Evolutionary conservation across 2,888 invertebrate species (phyloP).

Genomic region (Sphaerophoria taeniata): DNA sequence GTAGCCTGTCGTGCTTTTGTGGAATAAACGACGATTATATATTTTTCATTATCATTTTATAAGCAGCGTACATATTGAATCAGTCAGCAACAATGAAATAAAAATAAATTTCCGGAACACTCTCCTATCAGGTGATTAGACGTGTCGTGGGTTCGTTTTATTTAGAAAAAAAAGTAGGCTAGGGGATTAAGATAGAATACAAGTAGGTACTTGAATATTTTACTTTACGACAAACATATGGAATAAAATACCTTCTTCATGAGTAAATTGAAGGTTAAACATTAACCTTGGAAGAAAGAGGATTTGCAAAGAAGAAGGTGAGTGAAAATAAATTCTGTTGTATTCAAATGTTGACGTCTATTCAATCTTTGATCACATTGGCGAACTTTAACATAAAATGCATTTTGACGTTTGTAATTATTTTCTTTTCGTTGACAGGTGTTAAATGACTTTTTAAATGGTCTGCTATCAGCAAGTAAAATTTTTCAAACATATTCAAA

Average conservation of each 20-base stretch:
- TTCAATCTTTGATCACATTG: no score
- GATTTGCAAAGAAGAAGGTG: no score
- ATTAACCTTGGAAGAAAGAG: no score
- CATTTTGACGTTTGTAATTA: no score
- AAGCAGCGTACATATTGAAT: slow-evolving; percentile 27
- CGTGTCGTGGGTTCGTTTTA: slow-evolving; percentile 3
- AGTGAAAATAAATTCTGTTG: no score
- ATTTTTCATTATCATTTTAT: slow-evolving; percentile 25
- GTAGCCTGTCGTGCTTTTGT: slow-evolving; percentile 22
- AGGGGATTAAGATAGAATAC: slow-evolving; percentile 21
- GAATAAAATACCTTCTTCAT: background rate
- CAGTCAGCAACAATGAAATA: slow-evolving; percentile 42
- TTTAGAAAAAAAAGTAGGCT: background rate
- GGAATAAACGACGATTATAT: slow-evolving; percentile 26
- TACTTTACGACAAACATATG: background rate
- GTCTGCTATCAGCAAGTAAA: no score
- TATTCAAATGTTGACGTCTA: no score
- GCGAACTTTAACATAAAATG: no score
- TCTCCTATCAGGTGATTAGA: slow-evolving; percentile 33
- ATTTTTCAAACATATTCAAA: no score
- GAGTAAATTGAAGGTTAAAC: no score
- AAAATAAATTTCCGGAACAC: background rate
- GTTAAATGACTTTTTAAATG: no score
- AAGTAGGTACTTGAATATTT: background rate
- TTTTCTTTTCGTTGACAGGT: no score